Base-by-base conservation (phyloP, 2,113 vertebrate species). In the Sorex fumeus region DNA sequence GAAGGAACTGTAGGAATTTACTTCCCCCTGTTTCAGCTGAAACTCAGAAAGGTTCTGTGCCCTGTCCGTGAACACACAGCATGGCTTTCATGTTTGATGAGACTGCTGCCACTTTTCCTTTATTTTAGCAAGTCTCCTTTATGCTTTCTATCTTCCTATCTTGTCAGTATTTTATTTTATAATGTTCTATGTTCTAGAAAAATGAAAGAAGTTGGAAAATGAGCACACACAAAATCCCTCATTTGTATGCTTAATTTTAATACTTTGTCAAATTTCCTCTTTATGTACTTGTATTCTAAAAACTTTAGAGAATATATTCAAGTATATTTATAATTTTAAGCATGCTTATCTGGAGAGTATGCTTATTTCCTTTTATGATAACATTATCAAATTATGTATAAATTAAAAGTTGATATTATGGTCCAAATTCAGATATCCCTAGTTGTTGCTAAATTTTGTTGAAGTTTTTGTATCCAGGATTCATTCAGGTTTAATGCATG, bases 401-500 rank as follows among this genome's bases (percentile, higher is more conserved):
- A 76, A 60, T n/a, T n/a, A n/a, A 87, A 79, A 90, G 60, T 88
- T 77, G 72, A 62, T 62, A 62, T 28, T 66, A 32, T 62, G 34
- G 10, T 95, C 67, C 6, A 8, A 62, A 50, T 76, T 87, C 3
- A 82, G 27, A 18, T 60, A 8, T 82, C 5, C 23, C 10, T 0
- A 64, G 0, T 66, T 79, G 23, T 86, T 32, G n/a, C 10, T 78
- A 53, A 25, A 57, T 8, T 19, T 6, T 50, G 71, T 67, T 70
- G 27, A 34, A 43, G 50, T 53, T 53, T 53, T 50, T 53, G 50
- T 53, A 70, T 91, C 21, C 2, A 81, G 32, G 70, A 82, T 79
- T 76, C 69, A 82, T 0, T 70, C n/a, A 79, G 66, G 8, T 75
- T 88, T 86, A 30, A 47, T 66, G 32, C 6, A 30, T 40, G 81